Conservation (phyloP, 2,888 invertebrate genomes). For the Odontocolon sp. region DNA sequence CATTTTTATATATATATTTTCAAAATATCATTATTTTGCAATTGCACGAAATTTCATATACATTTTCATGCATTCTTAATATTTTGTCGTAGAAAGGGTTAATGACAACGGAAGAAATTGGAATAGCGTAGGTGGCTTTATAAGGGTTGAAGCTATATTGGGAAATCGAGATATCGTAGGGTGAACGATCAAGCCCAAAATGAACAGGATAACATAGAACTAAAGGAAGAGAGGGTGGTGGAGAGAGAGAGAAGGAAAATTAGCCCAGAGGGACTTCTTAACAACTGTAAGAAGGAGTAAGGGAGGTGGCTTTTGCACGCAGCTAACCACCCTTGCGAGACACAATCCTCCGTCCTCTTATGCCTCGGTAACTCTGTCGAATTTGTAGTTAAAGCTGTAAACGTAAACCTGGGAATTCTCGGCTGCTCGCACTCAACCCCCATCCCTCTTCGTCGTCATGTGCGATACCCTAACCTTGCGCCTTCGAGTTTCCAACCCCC, state of each 20-base stretch:
- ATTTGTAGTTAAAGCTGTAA: conserved; percentile 80
- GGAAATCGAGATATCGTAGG: conserved; percentile 42
- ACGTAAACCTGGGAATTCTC: conserved; percentile 80
- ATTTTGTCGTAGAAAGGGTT: too few species aligned
- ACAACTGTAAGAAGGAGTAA: conserved; percentile 75
- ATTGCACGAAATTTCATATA: too few species aligned
- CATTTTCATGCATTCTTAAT: neutral
- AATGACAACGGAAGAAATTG: conserved; percentile 32
- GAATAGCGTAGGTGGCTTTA: conserved; percentile 39
- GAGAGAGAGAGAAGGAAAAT: conserved; percentile 69
- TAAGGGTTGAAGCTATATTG: conserved; percentile 27
- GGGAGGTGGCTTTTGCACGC: conserved; percentile 72
- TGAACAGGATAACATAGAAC: conserved; percentile 32
- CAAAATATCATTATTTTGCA: too few species aligned
- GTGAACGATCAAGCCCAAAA: conserved; percentile 48
- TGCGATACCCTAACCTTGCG: conserved; percentile 19
- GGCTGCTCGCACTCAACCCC: conserved; percentile 53
- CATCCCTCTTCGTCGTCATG: conserved; percentile 2
- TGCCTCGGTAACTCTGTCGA: conserved; percentile 80
- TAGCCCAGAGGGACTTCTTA: conserved; percentile 80
- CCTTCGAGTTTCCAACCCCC: conserved; percentile 42
- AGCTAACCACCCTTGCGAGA: conserved; percentile 79
- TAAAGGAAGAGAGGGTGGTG: conserved; percentile 28
- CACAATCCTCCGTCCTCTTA: conserved; percentile 75
- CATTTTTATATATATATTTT: too few species aligned